A percentile compares a stretch with the other conserved stretches of the same genome.
Conservation (phyloP, 2,797 vertebrate genomes). For the Cyclopterus lumpus region DNA sequence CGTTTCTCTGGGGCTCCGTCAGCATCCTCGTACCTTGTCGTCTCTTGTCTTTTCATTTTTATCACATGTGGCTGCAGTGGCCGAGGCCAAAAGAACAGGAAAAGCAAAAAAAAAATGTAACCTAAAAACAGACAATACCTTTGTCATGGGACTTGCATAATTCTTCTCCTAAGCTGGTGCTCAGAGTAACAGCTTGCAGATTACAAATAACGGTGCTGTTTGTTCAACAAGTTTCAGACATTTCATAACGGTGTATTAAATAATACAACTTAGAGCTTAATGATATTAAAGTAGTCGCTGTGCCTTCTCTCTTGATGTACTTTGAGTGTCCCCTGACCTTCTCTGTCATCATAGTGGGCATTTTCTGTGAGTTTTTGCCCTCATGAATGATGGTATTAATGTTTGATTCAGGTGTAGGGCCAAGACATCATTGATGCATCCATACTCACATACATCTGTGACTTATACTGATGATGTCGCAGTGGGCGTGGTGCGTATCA, state of each 20-base stretch:
- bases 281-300: constrained; percentile 13
- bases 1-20: constrained; percentile 29
- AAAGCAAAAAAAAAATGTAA: constrained; percentile 50
- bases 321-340: constrained; percentile 8
- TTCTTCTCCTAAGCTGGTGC: constrained; percentile 72
- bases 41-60: constrained; percentile 64
- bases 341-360: neutral
- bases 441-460: constrained; percentile 26
- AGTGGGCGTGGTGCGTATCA: constrained; percentile 50
- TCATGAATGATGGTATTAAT: constrained; percentile 25
- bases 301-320: neutral
- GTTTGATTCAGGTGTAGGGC: constrained; percentile 12
- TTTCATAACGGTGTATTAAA: neutral
- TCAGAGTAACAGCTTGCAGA: constrained; percentile 69
- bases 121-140: constrained; percentile 77
- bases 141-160: constrained; percentile 84
- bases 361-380: neutral
- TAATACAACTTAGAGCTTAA: neutral
- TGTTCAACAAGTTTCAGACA: constrained; percentile 50
- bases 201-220: constrained; percentile 65
- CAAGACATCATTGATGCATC: constrained; percentile 25
- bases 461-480: constrained; percentile 49
- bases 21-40: constrained; percentile 57
- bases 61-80: constrained; percentile 69
- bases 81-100: constrained; percentile 67